Evolutionary conservation across 1,140 invertebrate species (phyloP), one percentile per base, ranked within the genome.

Genomic region (Saxidomus purpurata): DNA sequence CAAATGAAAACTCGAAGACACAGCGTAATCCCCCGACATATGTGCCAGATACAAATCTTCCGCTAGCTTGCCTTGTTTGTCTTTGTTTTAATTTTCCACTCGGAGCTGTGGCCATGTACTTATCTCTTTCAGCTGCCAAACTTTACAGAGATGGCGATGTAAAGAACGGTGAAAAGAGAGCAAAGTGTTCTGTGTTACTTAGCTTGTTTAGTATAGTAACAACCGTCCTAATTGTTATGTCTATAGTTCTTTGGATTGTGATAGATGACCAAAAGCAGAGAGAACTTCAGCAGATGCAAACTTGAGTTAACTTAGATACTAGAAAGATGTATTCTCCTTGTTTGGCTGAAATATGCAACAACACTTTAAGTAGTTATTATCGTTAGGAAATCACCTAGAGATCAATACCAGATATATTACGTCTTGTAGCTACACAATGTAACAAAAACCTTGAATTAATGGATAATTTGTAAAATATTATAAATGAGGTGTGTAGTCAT

Each of bases 1-100:
- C 47, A 31, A 83, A 83, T 40, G 28, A 47, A 31, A 49, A 59
- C 9, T 28, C 17, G 9, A 34, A 22, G 17, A 17, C 34, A n/a
- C 17, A 59, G 47, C 38, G 36, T 11, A 34, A 83, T 25, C 19
- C 28, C 6, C 22, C 49, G 13, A 47, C 67, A 40, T 86, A 83
- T 38, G 69, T 87, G 13, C 86, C 86, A 6, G 81, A 91, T 63
- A 90, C 90, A 36, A 90, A 90, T 55, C 59, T 90, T 6, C 55
- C 85, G 13, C 43, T 90, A 22, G 90, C 85, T 11, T 90, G 77
- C 74, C 61, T 90, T 28, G 85, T 90, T 19, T 83, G 79, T 34
- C 17, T 87, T 0, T 90, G 90, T 76, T 90, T 90, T 47, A 90
- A 87, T 43, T 34, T 90, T 1, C 90, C 90, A 13, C 40, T 90